Evolutionary conservation across 2,797 vertebrate species (phyloP).

Genomic region (Muscicapa comitata): DNA sequence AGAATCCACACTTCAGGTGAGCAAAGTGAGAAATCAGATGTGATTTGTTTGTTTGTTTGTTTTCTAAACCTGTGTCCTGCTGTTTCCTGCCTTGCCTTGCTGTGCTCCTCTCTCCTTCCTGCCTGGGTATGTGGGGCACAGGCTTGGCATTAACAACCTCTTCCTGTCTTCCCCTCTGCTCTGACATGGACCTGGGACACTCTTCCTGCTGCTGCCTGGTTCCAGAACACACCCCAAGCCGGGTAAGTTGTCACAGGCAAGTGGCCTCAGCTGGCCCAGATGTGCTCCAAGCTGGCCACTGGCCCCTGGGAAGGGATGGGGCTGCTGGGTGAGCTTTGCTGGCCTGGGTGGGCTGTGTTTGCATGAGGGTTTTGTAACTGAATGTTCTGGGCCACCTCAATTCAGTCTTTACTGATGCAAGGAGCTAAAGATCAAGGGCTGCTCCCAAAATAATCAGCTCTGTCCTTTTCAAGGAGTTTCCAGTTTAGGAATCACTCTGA

Average conservation of each 20-base stretch:
- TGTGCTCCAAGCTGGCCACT: neutral
- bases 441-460: neutral
- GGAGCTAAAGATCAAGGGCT: neutral
- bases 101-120: neutral
- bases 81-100: neutral
- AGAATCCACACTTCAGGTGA: neutral
- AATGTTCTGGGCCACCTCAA: neutral
- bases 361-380: neutral
- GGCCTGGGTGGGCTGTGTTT: neutral
- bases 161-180: neutral
- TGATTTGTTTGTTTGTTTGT: neutral
- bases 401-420: neutral
- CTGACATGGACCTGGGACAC: fast-evolving
- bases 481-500: neutral
- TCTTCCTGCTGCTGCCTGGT: neutral
- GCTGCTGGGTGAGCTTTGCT: neutral
- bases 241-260: neutral
- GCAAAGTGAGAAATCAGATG: neutral
- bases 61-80: neutral
- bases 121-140: neutral
- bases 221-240: neutral
- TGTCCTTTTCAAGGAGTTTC: slow-evolving; percentile 2
- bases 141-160: neutral
- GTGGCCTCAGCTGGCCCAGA: neutral
- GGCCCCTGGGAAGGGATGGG: neutral